These are phyloP conservation scores for Philaethria dido DNA, from an alignment of 2,888 invertebrate genomes.

Conservation along the genomic window DNA sequence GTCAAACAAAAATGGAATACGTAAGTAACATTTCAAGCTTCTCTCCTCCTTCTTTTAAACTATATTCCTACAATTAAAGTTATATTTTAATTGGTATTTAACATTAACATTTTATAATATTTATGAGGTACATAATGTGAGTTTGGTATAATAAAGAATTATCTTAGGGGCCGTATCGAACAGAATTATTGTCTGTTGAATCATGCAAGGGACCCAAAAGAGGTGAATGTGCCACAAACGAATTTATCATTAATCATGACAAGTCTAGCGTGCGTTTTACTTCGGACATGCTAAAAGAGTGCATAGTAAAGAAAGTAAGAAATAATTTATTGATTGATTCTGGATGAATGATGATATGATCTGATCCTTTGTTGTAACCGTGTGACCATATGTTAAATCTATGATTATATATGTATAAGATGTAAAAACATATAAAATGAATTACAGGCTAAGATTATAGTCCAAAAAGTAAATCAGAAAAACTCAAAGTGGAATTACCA, in stretches of 20 bases:
- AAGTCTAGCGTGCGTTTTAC: constrained; percentile 63
- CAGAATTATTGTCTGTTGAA: constrained; percentile 57
- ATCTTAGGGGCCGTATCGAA: constrained; percentile 66
- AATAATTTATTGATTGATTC: too few species aligned
- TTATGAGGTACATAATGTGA: too few species aligned
- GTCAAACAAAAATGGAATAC: constrained; percentile 17
- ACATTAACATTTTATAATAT: too few species aligned
- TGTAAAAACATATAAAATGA: background rate
- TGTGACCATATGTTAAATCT: too few species aligned
- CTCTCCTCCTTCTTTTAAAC: background rate
- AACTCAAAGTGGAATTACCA: constrained; percentile 68
- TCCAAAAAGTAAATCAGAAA: constrained; percentile 58
- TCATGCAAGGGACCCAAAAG: constrained; percentile 71
- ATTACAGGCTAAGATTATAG: constrained; percentile 63
- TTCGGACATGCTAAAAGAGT: constrained; percentile 62
- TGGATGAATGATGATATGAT: too few species aligned
- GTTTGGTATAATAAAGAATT: background rate
- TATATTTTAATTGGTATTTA: background rate
- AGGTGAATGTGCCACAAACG: constrained; percentile 59
- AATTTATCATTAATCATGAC: constrained; percentile 57
- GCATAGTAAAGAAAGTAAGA: constrained; percentile 61
- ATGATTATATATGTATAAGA: background rate
- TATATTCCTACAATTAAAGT: background rate
- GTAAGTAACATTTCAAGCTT: background rate
- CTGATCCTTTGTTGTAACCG: too few species aligned